phyloP scores from a whole-genome alignment of 2,888 invertebrate genomes.

The Brassicogethes aeneus region DNA sequence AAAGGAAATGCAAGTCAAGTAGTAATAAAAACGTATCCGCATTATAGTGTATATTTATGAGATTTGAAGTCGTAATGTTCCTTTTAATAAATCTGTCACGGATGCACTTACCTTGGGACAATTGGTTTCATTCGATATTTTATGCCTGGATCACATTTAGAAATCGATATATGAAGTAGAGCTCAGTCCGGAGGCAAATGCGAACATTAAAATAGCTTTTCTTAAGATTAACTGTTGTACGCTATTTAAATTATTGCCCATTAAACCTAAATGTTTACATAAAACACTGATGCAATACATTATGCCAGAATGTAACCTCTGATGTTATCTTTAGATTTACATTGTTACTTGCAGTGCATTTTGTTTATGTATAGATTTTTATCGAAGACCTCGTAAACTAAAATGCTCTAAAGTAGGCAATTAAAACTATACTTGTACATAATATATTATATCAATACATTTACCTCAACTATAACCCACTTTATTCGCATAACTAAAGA shows the following conservation, averaged over 20 bases:
- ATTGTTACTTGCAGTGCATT: no score
- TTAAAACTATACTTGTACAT: no score
- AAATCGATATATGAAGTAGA: not conserved
- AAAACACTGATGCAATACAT: no score
- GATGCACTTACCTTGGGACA: slow-evolving; percentile 1
- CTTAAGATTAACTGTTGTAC: slow-evolving; percentile 4
- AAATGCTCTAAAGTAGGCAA: no score
- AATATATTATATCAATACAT: no score
- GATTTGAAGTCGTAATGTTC: not conserved
- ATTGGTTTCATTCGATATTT: not conserved
- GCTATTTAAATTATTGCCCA: slow-evolving; percentile 10
- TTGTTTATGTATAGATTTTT: no score
- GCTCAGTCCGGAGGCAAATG: slow-evolving; percentile 3
- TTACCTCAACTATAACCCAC: no score
- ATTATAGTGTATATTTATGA: slow-evolving; percentile 1
- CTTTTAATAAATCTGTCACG: slow-evolving; percentile 1
- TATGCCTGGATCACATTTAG: not conserved
- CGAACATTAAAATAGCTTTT: slow-evolving; percentile 11
- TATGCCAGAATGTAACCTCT: no score
- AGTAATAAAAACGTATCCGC: not conserved
- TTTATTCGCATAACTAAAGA: no score
- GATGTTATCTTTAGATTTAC: no score
- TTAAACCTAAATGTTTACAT: slow-evolving; percentile 12
- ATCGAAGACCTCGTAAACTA: no score
- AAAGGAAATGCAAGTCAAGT: no score